These are phyloP conservation scores for Dallia pectoralis DNA, from an alignment of 2,797 vertebrate species.

Conservation along the genomic window DNA sequence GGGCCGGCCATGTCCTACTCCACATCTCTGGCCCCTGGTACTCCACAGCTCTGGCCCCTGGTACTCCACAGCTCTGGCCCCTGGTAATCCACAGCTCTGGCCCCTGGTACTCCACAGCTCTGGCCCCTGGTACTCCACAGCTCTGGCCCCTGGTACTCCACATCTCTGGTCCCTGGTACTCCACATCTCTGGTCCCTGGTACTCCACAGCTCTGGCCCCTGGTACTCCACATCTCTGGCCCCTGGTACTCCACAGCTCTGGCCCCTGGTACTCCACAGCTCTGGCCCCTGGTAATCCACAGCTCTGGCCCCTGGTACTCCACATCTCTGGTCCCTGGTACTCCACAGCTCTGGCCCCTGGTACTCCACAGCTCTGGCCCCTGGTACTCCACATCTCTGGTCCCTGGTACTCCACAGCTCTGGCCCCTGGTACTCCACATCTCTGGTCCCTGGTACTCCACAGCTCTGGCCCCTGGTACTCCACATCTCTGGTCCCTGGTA, in stretches of 20 bases:
- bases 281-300: background rate
- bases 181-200: no score
- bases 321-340: background rate
- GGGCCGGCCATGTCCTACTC: constrained; percentile 20
- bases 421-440: background rate
- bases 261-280: background rate
- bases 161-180: background rate
- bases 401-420: background rate
- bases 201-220: background rate
- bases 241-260: no score
- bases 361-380: background rate
- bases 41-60: background rate
- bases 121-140: background rate
- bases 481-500: background rate
- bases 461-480: background rate
- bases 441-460: background rate
- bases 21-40: background rate
- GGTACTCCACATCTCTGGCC: no score
- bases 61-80: background rate
- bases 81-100: background rate
- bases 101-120: background rate
- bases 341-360: background rate
- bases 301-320: background rate
- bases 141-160: background rate
- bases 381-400: background rate